Evolutionary conservation across 2,113 vertebrate genomes (phyloP), one percentile per base, ranked within the genome.

Genomic region (Malurus cyaneus): DNA sequence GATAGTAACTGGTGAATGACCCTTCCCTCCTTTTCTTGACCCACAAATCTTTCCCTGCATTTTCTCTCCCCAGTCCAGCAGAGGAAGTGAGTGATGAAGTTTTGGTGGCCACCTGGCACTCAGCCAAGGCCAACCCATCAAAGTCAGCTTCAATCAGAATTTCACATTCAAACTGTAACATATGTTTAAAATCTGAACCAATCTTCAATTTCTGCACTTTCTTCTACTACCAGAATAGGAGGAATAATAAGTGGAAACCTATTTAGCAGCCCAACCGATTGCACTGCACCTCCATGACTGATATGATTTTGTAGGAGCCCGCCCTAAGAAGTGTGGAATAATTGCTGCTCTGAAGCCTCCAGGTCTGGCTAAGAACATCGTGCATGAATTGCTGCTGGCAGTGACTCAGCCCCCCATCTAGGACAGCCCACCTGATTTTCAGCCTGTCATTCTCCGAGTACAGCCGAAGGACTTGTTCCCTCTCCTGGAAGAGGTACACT

Each of bases 401-500:
- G 47, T 6, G 46, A 12, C 73, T 14, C 60, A n/a, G 64, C 28
- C 49, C 44, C 31, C 29, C 36, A 47, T 1, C 2, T 3, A 21
- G 7, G 26, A 17, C 5, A 42, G 39, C 91, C 28, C 69, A 99
- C 99, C 99, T 99, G 97, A 99, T 99, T 93, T 99, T 99, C 19
- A 99, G 98, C 9, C 98, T 95, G 93, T 99, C 99, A 2, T 99
- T 99, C 96, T 99, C 99, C 0, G 99, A 98, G 88, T 98, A 98
- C n/a, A 99, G 98, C 18, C 99, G 98, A 39, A 99, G 97, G 9
- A 98, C 98, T 2, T 99, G 99, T 66, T 99, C 99, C 64, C 98
- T 98, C 82, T 99, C 99, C 94, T 99, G 99, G 96, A 99, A 99
- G 20, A 99, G 99, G 95, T 97, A 99, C 76, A 99, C 97, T 90